These are phyloP conservation scores for Sorex araneus DNA, from an alignment of 2,113 vertebrate species.

Conservation along the genomic window DNA sequence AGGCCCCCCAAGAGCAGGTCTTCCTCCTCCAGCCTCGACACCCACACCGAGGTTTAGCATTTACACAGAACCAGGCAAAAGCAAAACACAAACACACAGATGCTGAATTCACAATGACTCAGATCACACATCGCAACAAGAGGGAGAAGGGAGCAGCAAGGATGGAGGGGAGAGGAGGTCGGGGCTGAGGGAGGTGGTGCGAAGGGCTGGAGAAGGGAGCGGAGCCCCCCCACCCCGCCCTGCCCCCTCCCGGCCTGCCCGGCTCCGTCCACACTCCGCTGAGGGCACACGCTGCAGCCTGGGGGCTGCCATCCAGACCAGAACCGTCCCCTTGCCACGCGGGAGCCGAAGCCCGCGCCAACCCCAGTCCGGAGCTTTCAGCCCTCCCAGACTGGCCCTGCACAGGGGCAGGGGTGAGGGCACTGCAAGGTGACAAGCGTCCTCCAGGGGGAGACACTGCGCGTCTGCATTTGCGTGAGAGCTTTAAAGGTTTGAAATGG, in stretches of 20 bases:
- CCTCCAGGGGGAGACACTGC: too few relatives aligned
- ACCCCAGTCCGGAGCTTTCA: not conserved
- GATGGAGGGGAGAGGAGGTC: not conserved
- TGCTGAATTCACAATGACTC: constrained; percentile 10
- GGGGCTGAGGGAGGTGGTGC: not conserved
- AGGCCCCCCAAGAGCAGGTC: not conserved
- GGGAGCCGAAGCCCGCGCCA: not conserved
- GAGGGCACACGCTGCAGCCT: too few relatives aligned
- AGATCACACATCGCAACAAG: not conserved
- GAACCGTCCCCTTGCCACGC: constrained; percentile 22
- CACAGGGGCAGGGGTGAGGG: not conserved
- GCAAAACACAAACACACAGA: not conserved
- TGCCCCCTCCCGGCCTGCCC: too few relatives aligned
- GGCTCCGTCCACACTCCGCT: too few relatives aligned
- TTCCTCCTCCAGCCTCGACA: not conserved
- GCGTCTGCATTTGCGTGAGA: too few relatives aligned
- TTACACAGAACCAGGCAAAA: not conserved
- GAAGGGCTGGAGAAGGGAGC: not conserved
- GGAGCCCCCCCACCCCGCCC: not conserved
- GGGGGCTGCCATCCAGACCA: too few relatives aligned
- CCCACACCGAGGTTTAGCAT: not conserved
- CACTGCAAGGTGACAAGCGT: too few relatives aligned
- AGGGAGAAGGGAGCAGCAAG: constrained; percentile 21
- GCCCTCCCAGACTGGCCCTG: constrained; percentile 10
- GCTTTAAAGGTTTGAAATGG: too few relatives aligned